phyloP scores from a whole-genome alignment of 2,113 vertebrate genomes.

The Spea bombifrons region DNA sequence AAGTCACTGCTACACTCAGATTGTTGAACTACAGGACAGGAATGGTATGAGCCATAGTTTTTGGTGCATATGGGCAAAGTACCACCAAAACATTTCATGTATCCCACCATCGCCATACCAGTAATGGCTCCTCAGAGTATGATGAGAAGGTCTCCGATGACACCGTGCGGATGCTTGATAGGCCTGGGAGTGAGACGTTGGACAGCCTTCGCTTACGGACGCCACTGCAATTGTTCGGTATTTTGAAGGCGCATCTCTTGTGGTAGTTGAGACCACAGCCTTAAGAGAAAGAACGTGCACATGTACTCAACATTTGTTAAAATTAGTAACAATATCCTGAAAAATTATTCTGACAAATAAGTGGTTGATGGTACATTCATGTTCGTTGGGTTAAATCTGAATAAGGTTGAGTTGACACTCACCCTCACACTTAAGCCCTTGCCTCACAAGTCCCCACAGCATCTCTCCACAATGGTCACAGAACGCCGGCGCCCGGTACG shows the following conservation, averaged over 20 bases:
- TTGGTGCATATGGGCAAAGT: background rate
- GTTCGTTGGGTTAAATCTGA: too few relatives aligned
- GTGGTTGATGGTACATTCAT: too few relatives aligned
- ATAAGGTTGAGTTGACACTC: conserved; percentile 8
- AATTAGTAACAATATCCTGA: too few relatives aligned
- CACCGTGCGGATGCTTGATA: conserved; percentile 71
- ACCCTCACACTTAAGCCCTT: conserved; percentile 98
- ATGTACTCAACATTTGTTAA: too few relatives aligned
- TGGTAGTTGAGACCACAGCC: conserved; percentile 96
- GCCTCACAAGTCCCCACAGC: conserved; percentile 93
- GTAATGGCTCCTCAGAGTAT: conserved; percentile 75
- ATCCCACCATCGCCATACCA: conserved; percentile 66
- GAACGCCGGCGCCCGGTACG: conserved; percentile 91
- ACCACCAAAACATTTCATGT: background rate
- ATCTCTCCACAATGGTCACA: conserved; percentile 98
- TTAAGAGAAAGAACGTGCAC: conserved; percentile 56
- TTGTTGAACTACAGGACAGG: too few relatives aligned
- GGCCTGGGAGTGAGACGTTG: conserved; percentile 86
- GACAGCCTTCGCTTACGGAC: conserved; percentile 85
- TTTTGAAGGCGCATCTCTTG: conserved; percentile 97
- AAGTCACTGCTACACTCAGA: too few relatives aligned
- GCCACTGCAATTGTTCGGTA: conserved; percentile 95
- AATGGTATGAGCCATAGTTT: too few relatives aligned
- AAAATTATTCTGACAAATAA: too few relatives aligned
- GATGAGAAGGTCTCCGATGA: conserved; percentile 77